Base-by-base conservation (phyloP, 2,797 vertebrate genomes). In the Rhynchonycteris naso region DNA sequence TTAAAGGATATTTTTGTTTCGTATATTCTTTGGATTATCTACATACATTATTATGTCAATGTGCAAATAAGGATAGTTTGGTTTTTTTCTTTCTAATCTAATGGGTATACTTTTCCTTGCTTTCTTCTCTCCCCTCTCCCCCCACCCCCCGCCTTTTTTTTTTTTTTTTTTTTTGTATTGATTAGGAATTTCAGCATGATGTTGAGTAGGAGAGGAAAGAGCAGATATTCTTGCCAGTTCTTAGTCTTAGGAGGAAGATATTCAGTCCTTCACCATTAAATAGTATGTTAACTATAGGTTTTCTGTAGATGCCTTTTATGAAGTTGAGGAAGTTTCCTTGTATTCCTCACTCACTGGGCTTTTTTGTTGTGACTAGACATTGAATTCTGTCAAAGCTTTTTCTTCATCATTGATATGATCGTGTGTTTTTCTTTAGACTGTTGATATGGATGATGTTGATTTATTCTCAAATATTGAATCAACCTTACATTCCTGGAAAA, bases 381-480 rank as follows among this genome's bases (percentile, higher is more conserved):
- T 85, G 58, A 74, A 61, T 79, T 63, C 89, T 84, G 58, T 80
- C 28, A 61, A 54, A 43, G 35, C 66, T 66, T 92, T 84, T 92
- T 78, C 24, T 66, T 26, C 14, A 72, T 88, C 26, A 68, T 56
- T 87, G 7, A 76, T 87, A 66, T 7, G 28, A 81, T 74, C 22
- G 22, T 43, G 24, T 82, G 21, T 47, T 88, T 92, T 72, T 92
- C 50, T 74, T 84, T 72, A 24, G 56, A 80, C 22, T 85, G 2
- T 80, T 75, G 59, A 22, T 16, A 30, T 81, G 3, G 38, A 61
- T 75, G 52, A 58, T 24, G 4, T 54, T 52, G 52, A 52, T 68
- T 87, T 76, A 52, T 69, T 93, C 75, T 87, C 19, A 82, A n/a
- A 78, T 50, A 50, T 18, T 82, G 33, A 54, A 50, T 76, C 30